These are phyloP conservation scores for Himalopsyche kuldschensis DNA, from an alignment of 2,888 invertebrate species.

Conservation along the genomic window DNA sequence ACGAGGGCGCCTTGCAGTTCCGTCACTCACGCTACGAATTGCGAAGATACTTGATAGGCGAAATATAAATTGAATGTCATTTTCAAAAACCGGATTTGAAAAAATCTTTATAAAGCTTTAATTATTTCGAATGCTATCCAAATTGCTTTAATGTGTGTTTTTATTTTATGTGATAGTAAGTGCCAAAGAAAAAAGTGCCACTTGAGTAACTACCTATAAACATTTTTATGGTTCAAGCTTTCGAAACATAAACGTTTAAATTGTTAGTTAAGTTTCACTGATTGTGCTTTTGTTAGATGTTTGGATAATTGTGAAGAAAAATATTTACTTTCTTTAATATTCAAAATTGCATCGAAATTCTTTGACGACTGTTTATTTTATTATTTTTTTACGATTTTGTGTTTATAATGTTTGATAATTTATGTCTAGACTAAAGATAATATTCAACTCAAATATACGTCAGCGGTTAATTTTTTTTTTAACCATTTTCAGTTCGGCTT, in stretches of 20 bases:
- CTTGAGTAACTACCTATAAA: not conserved
- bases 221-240: not conserved
- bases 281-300: too few relatives aligned
- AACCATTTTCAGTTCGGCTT: too few relatives aligned
- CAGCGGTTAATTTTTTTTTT: too few relatives aligned
- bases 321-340: too few relatives aligned
- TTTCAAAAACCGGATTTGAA: not conserved
- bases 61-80: not conserved
- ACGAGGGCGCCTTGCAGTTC: conserved; percentile 61
- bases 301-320: too few relatives aligned
- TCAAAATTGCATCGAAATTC: too few relatives aligned
- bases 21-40: conserved; percentile 57
- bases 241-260: not conserved
- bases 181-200: not conserved
- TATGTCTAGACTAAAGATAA: too few relatives aligned
- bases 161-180: not conserved
- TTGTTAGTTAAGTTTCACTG: too few relatives aligned
- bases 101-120: not conserved
- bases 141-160: not conserved
- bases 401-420: too few relatives aligned
- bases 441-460: too few relatives aligned
- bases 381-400: too few relatives aligned
- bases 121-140: not conserved
- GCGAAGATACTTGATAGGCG: conserved; percentile 53
- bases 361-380: too few relatives aligned